These are phyloP conservation scores for Chalcosyrphus nemorum DNA, from an alignment of 2,888 invertebrate genomes.

Conservation along the genomic window DNA sequence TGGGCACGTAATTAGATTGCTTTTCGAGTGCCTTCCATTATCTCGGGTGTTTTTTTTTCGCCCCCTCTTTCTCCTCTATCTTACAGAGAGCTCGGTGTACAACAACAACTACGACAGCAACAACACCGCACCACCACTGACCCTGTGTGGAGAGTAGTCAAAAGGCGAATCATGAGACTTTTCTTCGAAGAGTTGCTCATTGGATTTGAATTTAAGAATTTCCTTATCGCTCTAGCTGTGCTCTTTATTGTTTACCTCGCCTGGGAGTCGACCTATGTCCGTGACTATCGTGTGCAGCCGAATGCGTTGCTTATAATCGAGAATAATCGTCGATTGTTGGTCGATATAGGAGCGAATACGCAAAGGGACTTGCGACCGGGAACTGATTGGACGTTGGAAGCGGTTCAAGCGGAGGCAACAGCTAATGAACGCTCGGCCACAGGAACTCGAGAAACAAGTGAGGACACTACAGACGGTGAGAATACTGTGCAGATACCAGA, in stretches of 20 bases:
- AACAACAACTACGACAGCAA: neutral
- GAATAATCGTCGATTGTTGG: slow-evolving; percentile 69
- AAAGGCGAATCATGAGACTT: slow-evolving; percentile 69
- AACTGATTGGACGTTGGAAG: slow-evolving; percentile 40
- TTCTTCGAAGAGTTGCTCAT: slow-evolving; percentile 68
- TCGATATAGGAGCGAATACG: slow-evolving; percentile 60
- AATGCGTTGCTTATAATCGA: slow-evolving; percentile 74
- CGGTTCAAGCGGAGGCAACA: neutral
- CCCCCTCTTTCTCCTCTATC: slow-evolving; percentile 11
- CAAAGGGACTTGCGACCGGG: slow-evolving; percentile 30
- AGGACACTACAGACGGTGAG: slow-evolving; percentile 26
- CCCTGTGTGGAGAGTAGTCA: slow-evolving; percentile 21
- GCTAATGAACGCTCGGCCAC: neutral
- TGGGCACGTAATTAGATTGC: slow-evolving; percentile 43
- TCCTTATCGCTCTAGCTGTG: slow-evolving; percentile 85
- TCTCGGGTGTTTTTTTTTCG: too few species aligned
- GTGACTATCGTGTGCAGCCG: slow-evolving; percentile 73
- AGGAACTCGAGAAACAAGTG: slow-evolving; percentile 31
- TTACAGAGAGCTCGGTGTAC: slow-evolving; percentile 39
- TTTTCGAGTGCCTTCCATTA: slow-evolving; percentile 37
- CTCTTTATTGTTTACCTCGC: slow-evolving; percentile 85
- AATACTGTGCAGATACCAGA: slow-evolving; percentile 66
- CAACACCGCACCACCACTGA: slow-evolving; percentile 20
- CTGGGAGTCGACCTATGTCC: slow-evolving; percentile 87
- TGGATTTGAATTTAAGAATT: slow-evolving; percentile 85